Evolutionary conservation across 2,888 invertebrate genomes (phyloP), one percentile per base, ranked within the genome.

Genomic region (Drosophila cyrtoloma): DNA sequence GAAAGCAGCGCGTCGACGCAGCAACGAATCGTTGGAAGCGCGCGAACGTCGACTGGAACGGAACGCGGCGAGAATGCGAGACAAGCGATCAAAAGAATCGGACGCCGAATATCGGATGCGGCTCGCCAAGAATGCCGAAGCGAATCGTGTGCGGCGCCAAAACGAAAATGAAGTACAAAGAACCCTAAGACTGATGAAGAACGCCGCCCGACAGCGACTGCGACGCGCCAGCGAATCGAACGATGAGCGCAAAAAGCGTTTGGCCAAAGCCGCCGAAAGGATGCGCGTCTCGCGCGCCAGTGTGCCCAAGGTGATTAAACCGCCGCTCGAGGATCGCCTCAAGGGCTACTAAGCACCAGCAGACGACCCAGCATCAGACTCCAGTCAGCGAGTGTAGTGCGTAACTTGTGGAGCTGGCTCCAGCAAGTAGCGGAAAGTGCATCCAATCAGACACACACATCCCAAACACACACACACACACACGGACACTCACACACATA

Each of bases 131-230:
- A 93, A 93, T 71, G 93, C 93, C 59, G 93, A 93, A 81, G 93
- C 93, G 75, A 93, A 93, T 84, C 92, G 93, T 53, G 69, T 93
- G 77, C 93, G 93, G 74, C 87, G 93, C 76, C 93, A 93, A 84
- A 93, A 93, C 78, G 93, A 93, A 92, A 92, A 86, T 81, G 93
- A 93, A 91, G 92, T 93, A 89, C 93, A 93, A 92, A 92, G 93
- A 92, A 92, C 93, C 83, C 72, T 87, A 90, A 92, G 93, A 92
- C 92, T 93, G 91, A 93, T 93, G 93, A 93, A 93, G 87, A 93
- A 93, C 80, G 93, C 93, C 57, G 93, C 93, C 26, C 86, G 93
- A 33, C 93, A 93, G 79, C 87, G 93, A 51, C 81, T 93, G 84
- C 89, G 93, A 63, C 92, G 93, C 37, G 93, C 93, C 70, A 93